Base-by-base conservation (phyloP, 2,888 invertebrate genomes). In the Masnerella sp. region DNA sequence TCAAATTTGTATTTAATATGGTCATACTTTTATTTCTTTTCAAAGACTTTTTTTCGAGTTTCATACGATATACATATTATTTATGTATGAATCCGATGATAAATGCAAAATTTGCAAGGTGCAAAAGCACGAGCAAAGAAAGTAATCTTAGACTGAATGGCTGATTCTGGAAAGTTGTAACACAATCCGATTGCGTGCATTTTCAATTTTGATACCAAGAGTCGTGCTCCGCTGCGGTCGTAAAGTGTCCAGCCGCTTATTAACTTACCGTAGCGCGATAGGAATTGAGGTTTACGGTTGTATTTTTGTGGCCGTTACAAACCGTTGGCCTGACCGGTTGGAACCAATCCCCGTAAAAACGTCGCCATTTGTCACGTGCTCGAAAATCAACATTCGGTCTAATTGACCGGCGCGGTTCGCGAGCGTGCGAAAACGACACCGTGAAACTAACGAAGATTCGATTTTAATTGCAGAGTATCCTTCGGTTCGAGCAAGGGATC, bases 401-500 rank as follows among this genome's bases (percentile, higher is more conserved):
- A n/a, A n/a, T n/a, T n/a, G n/a, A n/a, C n/a, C n/a, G 42, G 1
- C 22, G 42, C 20, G 22, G 7, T 22, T 7, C 12, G 9, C 11
- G 42, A 42, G 2, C 42, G 11, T 2, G 8, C 32, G 17, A 7
- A 11, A 36, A 52, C n/a, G 54, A 17, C 38, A 11, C 12, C 9
- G 5, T 47, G 11, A n/a, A 34, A 47, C 47, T n/a, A n/a, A 7
- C 1, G 5, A 5, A 9, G n/a, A 12, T 2, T 36, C 36, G n/a
- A 5, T 3, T 77, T 73, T 79, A 69, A 69, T 89, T 89, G 9
- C 91, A 96, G 96, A 90, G 96, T 96, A 78, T 96, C 96, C 51
- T 96, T 96, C 88, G 96, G 96, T 79, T 96, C 96, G 87, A 96
- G 96, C 79, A 96, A 96, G 88, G 96, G 96, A 78, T 96, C 96